Evolutionary conservation across 2,797 vertebrate genomes (phyloP).

Genomic region (Chaetodon trifasciatus): DNA sequence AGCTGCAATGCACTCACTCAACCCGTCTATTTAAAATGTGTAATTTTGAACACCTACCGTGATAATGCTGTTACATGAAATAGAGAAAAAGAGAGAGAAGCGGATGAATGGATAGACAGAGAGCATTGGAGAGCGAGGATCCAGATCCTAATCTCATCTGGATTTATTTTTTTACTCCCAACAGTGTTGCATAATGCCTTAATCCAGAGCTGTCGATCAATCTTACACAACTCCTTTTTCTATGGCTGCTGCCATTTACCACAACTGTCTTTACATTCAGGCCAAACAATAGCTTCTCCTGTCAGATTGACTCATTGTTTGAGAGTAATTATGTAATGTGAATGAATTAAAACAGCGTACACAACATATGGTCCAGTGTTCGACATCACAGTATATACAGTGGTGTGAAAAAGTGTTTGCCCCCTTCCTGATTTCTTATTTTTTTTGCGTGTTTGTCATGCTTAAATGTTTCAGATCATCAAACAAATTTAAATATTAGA

Average conservation of each 20-base stretch:
- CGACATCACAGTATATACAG: background rate
- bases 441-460: too few relatives aligned
- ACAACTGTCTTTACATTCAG: conserved; percentile 36
- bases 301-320: conserved; percentile 24
- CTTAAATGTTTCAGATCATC: too few relatives aligned
- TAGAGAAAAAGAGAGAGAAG: conserved; percentile 30
- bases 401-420: too few relatives aligned
- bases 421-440: too few relatives aligned
- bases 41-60: conserved; percentile 23
- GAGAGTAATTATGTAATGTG: conserved; percentile 29
- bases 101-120: conserved; percentile 59
- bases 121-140: conserved; percentile 54
- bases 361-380: background rate
- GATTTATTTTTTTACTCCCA: conserved; percentile 79
- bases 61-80: conserved; percentile 44
- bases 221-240: conserved; percentile 65
- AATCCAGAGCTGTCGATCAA: conserved; percentile 82
- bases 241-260: conserved; percentile 34
- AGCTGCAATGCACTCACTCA: background rate
- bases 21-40: conserved; percentile 13
- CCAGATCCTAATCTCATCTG: conserved; percentile 83
- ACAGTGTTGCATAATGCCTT: conserved; percentile 80
- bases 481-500: too few relatives aligned
- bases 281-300: conserved; percentile 23
- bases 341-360: conserved; percentile 21